Percentiles rank a stretch among this genome's conserved stretches.
Conservation (phyloP, 1,140 invertebrate genomes). For the Drosophila seguyi region DNA sequence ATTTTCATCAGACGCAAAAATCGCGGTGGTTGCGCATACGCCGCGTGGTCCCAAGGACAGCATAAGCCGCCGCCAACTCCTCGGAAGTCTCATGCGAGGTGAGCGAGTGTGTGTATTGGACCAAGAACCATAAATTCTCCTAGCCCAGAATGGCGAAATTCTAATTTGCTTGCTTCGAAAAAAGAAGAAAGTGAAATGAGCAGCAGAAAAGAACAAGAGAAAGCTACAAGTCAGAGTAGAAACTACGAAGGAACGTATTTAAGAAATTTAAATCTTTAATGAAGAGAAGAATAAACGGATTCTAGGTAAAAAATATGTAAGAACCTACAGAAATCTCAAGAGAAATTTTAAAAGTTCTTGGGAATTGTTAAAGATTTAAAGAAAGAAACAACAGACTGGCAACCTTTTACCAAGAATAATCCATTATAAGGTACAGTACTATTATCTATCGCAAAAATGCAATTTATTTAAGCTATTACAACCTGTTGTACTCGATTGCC, state of each 20-base stretch:
- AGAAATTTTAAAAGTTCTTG: not conserved
- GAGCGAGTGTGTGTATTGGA: slow-evolving; percentile 20
- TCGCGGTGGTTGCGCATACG: slow-evolving; percentile 50
- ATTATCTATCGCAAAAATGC: not conserved
- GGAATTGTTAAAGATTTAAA: not conserved
- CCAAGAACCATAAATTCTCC: slow-evolving; percentile 60
- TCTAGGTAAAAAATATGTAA: not conserved
- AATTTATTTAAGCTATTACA: slow-evolving; percentile 7
- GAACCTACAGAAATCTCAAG: not conserved
- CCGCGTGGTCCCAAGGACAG: slow-evolving; percentile 46
- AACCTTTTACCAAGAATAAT: not conserved
- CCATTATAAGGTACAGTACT: not conserved
- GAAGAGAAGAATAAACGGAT: not conserved
- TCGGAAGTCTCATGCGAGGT: slow-evolving; percentile 7
- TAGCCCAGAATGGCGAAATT: slow-evolving; percentile 53
- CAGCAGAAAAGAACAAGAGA: not conserved
- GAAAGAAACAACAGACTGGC: too few relatives aligned
- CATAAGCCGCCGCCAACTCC: slow-evolving; percentile 8
- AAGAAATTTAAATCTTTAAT: slow-evolving; percentile 37
- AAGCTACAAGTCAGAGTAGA: not conserved
- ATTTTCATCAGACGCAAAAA: slow-evolving; percentile 58
- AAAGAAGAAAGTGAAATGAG: slow-evolving; percentile 32
- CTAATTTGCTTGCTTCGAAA: slow-evolving; percentile 63
- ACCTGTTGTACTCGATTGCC: slow-evolving; percentile 28
- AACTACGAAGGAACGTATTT: not conserved